Evolutionary conservation across 1,140 invertebrate genomes (phyloP).

Genomic region (Lepidurus couesii): DNA sequence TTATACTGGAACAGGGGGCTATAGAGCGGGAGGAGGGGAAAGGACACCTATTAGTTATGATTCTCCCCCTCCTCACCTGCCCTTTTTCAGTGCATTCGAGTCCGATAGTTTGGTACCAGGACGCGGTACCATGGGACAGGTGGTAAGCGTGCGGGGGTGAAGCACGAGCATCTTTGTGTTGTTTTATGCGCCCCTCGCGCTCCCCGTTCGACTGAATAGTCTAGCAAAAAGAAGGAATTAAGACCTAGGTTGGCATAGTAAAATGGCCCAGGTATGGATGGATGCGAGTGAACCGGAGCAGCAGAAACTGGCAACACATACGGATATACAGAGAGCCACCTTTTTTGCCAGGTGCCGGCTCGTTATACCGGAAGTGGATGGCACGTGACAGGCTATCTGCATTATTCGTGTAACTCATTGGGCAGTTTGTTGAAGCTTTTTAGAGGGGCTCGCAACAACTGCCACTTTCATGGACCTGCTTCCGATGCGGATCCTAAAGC

Average conservation of each 20-base stretch:
- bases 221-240: neutral
- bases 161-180: constrained; percentile 18
- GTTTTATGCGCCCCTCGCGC: neutral
- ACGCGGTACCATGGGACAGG: constrained; percentile 12
- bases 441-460: neutral
- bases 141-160: constrained; percentile 1
- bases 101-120: neutral
- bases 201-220: neutral
- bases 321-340: neutral
- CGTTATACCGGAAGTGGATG: neutral
- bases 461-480: neutral
- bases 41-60: constrained; percentile 1
- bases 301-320: neutral
- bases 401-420: neutral
- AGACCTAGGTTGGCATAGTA: neutral
- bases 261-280: neutral
- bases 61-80: constrained; percentile 10
- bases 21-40: neutral
- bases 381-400: constrained; percentile 14
- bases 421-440: neutral
- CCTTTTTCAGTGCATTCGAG: neutral
- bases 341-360: constrained; percentile 1
- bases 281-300: constrained; percentile 5
- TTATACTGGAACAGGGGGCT: no score
- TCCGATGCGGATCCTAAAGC: neutral